Base-by-base conservation (phyloP, 1,140 invertebrate genomes). In the Penaeus indicus region DNA sequence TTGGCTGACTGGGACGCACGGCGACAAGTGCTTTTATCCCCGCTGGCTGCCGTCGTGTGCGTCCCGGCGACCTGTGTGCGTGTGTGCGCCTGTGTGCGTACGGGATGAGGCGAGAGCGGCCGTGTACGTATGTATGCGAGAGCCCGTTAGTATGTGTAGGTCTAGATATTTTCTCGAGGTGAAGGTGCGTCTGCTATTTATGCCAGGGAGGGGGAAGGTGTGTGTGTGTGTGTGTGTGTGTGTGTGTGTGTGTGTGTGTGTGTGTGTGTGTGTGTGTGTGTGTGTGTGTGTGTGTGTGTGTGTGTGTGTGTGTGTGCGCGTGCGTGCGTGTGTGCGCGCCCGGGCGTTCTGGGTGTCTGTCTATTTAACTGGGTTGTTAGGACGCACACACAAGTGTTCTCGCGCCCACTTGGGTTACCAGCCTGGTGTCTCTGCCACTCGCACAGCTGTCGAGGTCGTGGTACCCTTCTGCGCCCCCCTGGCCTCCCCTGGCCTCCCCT, bases 1-100 rank as follows among this genome's bases (percentile, higher is more conserved):
- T 89, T 79, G 77, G 82, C 54, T 89, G 87, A 89, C 22, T 67
- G 61, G 54, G 81, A 82, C 82, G 75, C 69, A n/a, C 38, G 62
- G 75, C 86, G 86, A 84, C 80, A 83, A 89, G 81, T 84, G 87
- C 81, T 79, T 86, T 86, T 80, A 78, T 80, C 77, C 85, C 85
- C 85, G 22, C 85, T 69, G 85, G 60, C 77, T 75, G 86, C 64
- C 79, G 67, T 22, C 67, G 80, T 60, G 67, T 72, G 80, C 64
- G 79, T 83, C 54, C 47, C 47, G 47, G 47, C 64, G 18, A 21
- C 72, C 38, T 77, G 54, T 61, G 84, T 60, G 67, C 60, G 84
- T 54, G 64, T 85, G 38, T 85, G 67, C 61, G 42, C 10, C 69
- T 77, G 84, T 85, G 67, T 27, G 69, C 21, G 42, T 85, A 1